phyloP scores from a whole-genome alignment of 2,888 invertebrate species.

The Apamea epomidion region DNA sequence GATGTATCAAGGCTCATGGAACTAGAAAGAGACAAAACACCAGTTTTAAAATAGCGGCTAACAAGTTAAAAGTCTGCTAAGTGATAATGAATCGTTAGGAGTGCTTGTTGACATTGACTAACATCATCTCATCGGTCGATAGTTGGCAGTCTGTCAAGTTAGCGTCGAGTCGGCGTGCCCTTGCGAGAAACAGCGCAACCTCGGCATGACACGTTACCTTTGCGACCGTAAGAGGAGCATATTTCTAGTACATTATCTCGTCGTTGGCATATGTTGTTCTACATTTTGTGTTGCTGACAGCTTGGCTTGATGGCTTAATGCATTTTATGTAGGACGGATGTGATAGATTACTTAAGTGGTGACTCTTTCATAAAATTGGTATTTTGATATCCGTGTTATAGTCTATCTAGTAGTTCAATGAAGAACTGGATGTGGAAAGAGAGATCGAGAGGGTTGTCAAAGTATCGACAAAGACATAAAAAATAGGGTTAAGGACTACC shows the following conservation, averaged over 20 bases:
- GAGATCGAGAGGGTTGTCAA: neutral
- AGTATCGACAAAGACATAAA: neutral
- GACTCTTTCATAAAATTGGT: neutral
- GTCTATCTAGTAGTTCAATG: neutral
- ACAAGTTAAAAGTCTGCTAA: slow-evolving; percentile 61
- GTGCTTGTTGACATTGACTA: slow-evolving; percentile 85
- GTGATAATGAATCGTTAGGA: slow-evolving; percentile 72
- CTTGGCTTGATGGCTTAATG: slow-evolving; percentile 39
- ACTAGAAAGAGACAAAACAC: neutral
- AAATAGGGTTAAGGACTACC: neutral
- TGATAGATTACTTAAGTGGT: slow-evolving; percentile 14
- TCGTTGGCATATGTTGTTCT: slow-evolving; percentile 38
- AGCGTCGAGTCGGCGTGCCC: slow-evolving; percentile 71
- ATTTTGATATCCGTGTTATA: neutral
- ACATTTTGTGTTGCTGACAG: slow-evolving; percentile 19
- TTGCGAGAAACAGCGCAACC: slow-evolving; percentile 69
- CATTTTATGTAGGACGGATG: slow-evolving; percentile 15
- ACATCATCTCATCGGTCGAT: slow-evolving; percentile 79
- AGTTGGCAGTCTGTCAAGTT: slow-evolving; percentile 86
- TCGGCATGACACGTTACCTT: slow-evolving; percentile 59
- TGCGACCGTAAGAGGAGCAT: slow-evolving; percentile 23
- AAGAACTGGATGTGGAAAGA: neutral
- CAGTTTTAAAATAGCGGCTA: slow-evolving; percentile 24
- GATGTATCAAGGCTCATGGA: neutral
- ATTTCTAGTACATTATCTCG: slow-evolving; percentile 42